These are phyloP conservation scores for Cynopterus sphinx DNA, from an alignment of 2,797 vertebrate genomes.

Conservation along the genomic window DNA sequence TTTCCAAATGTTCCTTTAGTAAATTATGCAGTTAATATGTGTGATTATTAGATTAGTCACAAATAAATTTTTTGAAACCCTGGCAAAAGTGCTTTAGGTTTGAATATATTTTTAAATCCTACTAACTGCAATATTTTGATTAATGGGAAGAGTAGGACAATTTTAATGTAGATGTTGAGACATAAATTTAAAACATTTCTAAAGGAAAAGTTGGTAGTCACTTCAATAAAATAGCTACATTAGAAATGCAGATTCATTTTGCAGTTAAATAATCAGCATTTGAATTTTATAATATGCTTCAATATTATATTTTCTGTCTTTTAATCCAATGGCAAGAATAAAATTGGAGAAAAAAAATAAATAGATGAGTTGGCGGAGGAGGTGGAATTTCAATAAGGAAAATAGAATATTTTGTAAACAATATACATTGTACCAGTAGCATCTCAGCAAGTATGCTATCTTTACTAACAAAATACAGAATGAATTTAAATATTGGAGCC, in stretches of 20 bases:
- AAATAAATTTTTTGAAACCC: background rate
- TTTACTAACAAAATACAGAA: constrained; percentile 61
- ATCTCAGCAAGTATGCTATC: background rate
- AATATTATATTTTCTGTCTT: background rate
- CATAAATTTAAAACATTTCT: background rate
- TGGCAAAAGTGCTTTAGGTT: background rate
- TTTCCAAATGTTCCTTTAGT: background rate
- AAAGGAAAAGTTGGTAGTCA: background rate
- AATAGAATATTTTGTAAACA: background rate
- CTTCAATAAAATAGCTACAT: background rate
- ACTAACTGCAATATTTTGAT: background rate
- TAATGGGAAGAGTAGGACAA: background rate
- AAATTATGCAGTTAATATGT: background rate
- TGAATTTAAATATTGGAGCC: constrained; percentile 77
- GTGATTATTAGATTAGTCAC: background rate
- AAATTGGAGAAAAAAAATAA: background rate
- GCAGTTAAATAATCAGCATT: background rate
- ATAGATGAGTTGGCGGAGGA: too few relatives aligned
- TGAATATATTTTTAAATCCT: background rate
- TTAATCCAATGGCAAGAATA: background rate
- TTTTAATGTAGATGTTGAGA: background rate
- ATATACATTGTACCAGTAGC: background rate
- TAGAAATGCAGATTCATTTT: background rate
- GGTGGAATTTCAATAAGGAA: background rate
- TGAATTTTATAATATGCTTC: background rate